These are phyloP conservation scores for Hypena proboscidalis DNA, from an alignment of 2,888 invertebrate species.

Conservation along the genomic window DNA sequence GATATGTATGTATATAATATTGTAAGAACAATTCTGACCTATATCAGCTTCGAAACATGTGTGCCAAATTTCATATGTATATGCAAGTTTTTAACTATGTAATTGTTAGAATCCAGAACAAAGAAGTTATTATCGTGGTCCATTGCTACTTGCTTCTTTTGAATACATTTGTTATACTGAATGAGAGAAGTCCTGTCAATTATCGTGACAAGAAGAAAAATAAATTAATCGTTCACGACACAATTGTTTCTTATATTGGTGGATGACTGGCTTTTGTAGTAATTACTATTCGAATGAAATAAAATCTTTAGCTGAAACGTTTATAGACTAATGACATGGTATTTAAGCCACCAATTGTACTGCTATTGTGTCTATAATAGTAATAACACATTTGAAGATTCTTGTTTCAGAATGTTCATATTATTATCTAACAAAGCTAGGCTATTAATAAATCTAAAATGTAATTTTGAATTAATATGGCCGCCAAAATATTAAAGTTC, in stretches of 20 bases:
- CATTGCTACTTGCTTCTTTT: constrained; percentile 19
- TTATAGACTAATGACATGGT: background rate
- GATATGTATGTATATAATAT: no score
- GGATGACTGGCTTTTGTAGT: no score
- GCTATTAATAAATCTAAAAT: constrained; percentile 13
- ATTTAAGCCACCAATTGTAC: background rate
- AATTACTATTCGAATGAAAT: no score
- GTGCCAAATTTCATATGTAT: no score
- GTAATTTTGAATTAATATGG: no score
- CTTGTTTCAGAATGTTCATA: background rate
- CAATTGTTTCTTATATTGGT: constrained; percentile 6
- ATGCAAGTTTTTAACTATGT: background rate
- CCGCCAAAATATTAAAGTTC: no score
- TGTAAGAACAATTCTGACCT: no score
- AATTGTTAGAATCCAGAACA: constrained; percentile 17
- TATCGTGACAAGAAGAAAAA: constrained; percentile 16
- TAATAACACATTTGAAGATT: background rate
- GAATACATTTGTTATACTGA: constrained; percentile 19
- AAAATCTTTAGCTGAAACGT: background rate
- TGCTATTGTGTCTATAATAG: background rate
- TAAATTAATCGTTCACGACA: constrained; percentile 18
- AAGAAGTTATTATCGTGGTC: constrained; percentile 14
- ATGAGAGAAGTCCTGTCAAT: constrained; percentile 20
- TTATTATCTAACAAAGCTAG: no score
- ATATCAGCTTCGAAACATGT: no score